Base-by-base conservation (phyloP, 2,113 vertebrate species). In the Talpa occidentalis region DNA sequence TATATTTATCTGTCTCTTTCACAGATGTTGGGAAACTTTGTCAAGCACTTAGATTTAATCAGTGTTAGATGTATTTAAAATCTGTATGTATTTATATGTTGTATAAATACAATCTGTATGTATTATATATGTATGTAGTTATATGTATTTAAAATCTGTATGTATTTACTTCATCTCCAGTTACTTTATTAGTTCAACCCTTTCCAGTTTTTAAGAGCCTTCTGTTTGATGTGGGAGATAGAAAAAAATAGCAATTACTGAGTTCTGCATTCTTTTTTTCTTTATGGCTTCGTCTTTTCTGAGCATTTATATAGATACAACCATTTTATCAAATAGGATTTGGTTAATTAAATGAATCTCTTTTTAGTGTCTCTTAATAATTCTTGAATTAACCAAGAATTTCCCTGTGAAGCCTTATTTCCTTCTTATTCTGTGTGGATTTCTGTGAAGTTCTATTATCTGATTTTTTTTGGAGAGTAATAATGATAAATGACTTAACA, bases 321-420 rank as follows among this genome's bases (percentile, higher is more conserved):
- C 10, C 37, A 76, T 74, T 59, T 40, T 54, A 66, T 93, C 35
- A 82, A 28, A 32, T 82, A 37, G 72, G 62, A 42, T 67, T 67
- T 85, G 77, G 5, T 3, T 59, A 70, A 59, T 52, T 90, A 14
- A 74, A 1, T 44, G 67, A 59, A 24, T 69, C 4, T 60, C 1
- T 22, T 56, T n/a, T 67, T 6, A n/a, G 14, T 81, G n/a, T 32
- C 60, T 26, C 69, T 88, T 80, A 79, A 30, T 73, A 62, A 84
- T 95, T 94, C 35, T 88, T 40, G 47, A 49, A 47, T 60, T 88
- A 94, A 32, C n/a, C 16, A 80, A 37, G 16, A 49, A 87, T 78
- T 44, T 95, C 47, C 10, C 11, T 42, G 2, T 54, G 3, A 1
- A 91, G 24, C 9, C 11, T 77, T 21, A 30, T 60, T 85, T 89